Evolutionary conservation across 2,888 invertebrate species (phyloP), one percentile per base, ranked within the genome.

Genomic region (Lasioglossum vierecki): DNA sequence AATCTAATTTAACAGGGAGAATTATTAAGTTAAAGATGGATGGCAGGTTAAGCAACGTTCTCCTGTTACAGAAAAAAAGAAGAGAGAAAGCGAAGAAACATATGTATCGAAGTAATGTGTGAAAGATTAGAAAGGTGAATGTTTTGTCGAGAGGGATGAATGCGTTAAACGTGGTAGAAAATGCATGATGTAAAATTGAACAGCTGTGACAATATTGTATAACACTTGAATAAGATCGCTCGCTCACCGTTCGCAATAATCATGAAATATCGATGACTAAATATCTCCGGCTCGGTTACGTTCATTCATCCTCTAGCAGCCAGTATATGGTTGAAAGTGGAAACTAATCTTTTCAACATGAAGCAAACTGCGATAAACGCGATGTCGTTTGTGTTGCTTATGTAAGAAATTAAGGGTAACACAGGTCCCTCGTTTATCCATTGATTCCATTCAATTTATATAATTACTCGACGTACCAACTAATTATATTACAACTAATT

Each of bases 41-140:
- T 4, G 0, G 8, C n/a, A 60, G 57, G 9, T 60, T 60, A 60
- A 60, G 60, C 26, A 26, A 4, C 2, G 26, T 60, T 60, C 26
- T 60, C 11, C 13, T 13, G 15, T 26, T 26, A 13, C 4, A 26
- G 26, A 60, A 13, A 57, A 60, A 26, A 8, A 53, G 4, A 8
- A 53, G 4, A n/a, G 41, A 26, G n/a, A 44, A 44, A 4, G 22
- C 0, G 30, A 63, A 63, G 44, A 63, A 2, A 22, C 11, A 5
- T 30, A 22, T 35, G 30, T 44, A 70, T 70, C 72, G 30, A 15
- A 49, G 30, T 9, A 68, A n/a, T 6, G 11, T 35, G 44, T 35
- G 63, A 41, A 44, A 41, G 82, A 76, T 71, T 60, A 76, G 3
- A 39, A 35, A 81, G 41, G 41, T 41, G 26, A 4, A 53, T 53